Conservation (phyloP, 2,888 invertebrate genomes). For the Cataglyphis cursor region DNA sequence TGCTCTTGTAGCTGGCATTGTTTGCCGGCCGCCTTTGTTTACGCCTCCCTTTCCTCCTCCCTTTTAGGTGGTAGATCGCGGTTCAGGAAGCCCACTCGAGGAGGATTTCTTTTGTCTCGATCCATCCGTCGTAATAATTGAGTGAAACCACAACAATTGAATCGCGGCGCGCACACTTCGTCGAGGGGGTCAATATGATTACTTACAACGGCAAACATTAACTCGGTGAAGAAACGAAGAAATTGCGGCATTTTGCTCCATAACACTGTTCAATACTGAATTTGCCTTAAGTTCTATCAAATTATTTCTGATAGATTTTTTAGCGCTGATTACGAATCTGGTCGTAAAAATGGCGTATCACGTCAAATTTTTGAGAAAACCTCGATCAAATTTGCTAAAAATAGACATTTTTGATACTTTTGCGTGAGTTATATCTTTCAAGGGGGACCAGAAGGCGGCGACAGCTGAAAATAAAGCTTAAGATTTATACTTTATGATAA, state of each 20-base stretch:
- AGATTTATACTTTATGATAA: too few relatives aligned
- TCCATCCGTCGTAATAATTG: slow-evolving; percentile 70
- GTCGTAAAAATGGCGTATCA: too few relatives aligned
- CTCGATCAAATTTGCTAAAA: too few relatives aligned
- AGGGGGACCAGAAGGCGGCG: too few relatives aligned
- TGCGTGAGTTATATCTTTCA: too few relatives aligned
- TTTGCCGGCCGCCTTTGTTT: slow-evolving; percentile 73
- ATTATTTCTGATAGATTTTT: too few relatives aligned
- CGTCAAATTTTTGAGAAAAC: too few relatives aligned
- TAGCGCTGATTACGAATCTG: too few relatives aligned
- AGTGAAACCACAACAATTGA: slow-evolving; percentile 62
- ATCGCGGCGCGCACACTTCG: slow-evolving; percentile 40
- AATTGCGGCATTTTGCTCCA: background rate
- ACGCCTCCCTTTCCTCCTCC: slow-evolving; percentile 43
- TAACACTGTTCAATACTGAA: background rate
- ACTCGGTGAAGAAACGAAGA: background rate
- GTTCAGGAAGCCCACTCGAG: slow-evolving; percentile 70
- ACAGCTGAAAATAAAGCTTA: too few relatives aligned
- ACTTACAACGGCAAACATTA: slow-evolving; percentile 49
- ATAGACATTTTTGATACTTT: too few relatives aligned
- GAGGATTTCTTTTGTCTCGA: slow-evolving; percentile 74
- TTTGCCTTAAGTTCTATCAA: too few relatives aligned
- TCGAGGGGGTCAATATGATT: slow-evolving; percentile 69
- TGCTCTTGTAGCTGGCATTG: slow-evolving; percentile 77
- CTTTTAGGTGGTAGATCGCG: slow-evolving; percentile 70